Conservation (phyloP, 2,797 vertebrate genomes). For the Choloepus didactylus region DNA sequence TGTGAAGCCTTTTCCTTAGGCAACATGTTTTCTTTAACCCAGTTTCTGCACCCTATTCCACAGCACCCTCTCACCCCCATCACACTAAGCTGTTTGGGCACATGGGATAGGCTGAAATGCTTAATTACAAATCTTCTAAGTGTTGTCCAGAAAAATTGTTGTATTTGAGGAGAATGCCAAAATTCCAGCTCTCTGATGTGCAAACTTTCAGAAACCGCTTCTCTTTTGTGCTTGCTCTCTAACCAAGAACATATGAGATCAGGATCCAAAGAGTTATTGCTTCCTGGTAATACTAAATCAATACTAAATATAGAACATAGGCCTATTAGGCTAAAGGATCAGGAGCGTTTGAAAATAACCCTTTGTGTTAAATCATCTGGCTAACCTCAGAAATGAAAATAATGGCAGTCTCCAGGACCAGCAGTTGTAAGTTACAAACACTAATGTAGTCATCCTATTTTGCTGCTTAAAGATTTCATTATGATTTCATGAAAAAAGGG, state of each 20-base stretch:
- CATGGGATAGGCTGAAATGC: neutral
- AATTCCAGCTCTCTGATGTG: slow-evolving; percentile 61
- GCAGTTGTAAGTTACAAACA: slow-evolving; percentile 35
- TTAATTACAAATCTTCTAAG: slow-evolving; percentile 45
- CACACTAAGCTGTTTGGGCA: neutral
- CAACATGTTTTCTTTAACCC: neutral
- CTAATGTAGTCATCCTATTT: neutral
- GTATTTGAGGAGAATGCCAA: slow-evolving; percentile 71
- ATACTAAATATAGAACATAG: slow-evolving; percentile 80
- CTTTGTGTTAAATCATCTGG: slow-evolving; percentile 63
- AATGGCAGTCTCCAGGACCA: neutral
- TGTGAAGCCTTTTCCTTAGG: slow-evolving; percentile 39
- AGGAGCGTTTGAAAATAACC: slow-evolving; percentile 69
- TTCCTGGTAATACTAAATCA: slow-evolving; percentile 77
- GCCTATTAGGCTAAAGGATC: slow-evolving; percentile 68
- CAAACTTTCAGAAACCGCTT: slow-evolving; percentile 68
- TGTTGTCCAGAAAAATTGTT: slow-evolving; percentile 9
- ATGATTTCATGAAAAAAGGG: slow-evolving; percentile 11
- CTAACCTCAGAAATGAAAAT: slow-evolving; percentile 57
- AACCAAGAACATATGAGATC: slow-evolving; percentile 53
- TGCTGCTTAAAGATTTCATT: slow-evolving; percentile 37
- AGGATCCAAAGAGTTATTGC: slow-evolving; percentile 61
- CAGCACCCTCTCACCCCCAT: neutral
- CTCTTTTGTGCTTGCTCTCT: slow-evolving; percentile 68
- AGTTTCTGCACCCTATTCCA: neutral